Base-by-base conservation (phyloP, 2,113 vertebrate genomes). In the Caranx ignobilis region DNA sequence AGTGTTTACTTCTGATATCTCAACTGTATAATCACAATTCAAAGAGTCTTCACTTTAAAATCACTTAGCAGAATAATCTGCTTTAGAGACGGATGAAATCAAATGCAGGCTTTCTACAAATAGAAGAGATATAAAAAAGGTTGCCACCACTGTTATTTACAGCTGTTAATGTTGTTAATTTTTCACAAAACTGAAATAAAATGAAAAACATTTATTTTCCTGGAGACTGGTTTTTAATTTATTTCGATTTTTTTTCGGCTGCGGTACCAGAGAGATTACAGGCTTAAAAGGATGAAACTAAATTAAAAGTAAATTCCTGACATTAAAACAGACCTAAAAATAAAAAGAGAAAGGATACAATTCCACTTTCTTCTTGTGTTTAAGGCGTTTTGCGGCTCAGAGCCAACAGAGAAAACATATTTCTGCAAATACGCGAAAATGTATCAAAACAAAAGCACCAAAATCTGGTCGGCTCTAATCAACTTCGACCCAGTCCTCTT, bases 401-500 rank as follows among this genome's bases (percentile, higher is more conserved):
- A 66, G 35, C 41, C 8, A 66, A 31, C 26, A 26, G 43, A 1
- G 1, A 47, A 59, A 55, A 48, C 5, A 18, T 31, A 50, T 61
- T 43, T 69, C 7, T 8, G 5, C 18, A 9, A 50, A 50, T 19
- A 48, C 5, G 2, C 18, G 4, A 48, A 19, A 48, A 5, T 26
- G 26, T 50, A 41, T 21, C 0, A 54, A 55, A 5, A 65, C 4
- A 52, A 59, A 41, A n/a, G 18, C 18, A 19, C 6, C 48, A 34
- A 76, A 77, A 56, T 78, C 0, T 5, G 34, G 37, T 68, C 5
- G 5, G 56, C 16, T 67, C 63, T 65, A 86, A 3, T 87, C 76
- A 79, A 90, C 91, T 11, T 96, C 94, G 54, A 92, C 64, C 97
- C 98, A 99, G 88, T 97, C 94, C n/a, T 97, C 97, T 89, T 91